Evolutionary conservation across 2,113 vertebrate genomes (phyloP).

Genomic region (Lota lota): DNA sequence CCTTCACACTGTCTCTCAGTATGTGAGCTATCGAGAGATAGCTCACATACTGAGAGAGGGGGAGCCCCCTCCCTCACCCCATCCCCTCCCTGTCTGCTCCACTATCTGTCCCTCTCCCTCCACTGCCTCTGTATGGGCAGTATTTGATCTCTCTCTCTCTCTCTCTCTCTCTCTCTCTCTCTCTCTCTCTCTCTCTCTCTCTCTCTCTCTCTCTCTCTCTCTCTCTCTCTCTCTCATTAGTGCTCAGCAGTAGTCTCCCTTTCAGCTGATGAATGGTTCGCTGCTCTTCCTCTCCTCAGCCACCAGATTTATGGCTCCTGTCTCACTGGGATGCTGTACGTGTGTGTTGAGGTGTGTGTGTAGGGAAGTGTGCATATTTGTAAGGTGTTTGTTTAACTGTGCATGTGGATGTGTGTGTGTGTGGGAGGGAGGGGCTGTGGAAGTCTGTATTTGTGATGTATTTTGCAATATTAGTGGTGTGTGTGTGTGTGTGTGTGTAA

Average conservation of each 20-base stretch:
- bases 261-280: slow-evolving; percentile 48
- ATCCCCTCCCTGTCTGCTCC: no score
- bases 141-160: neutral
- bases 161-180: neutral
- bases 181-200: neutral
- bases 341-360: slow-evolving; percentile 16
- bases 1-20: no score
- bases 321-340: slow-evolving; percentile 18
- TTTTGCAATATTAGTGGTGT: slow-evolving; percentile 1
- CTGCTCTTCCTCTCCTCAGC: slow-evolving; percentile 44
- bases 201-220: slow-evolving; percentile 31
- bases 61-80: no score
- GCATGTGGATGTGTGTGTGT: slow-evolving; percentile 17
- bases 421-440: neutral
- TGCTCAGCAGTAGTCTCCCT: slow-evolving; percentile 45
- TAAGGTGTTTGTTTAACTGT: neutral
- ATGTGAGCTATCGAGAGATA: no score
- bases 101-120: no score
- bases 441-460: neutral
- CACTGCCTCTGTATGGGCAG: neutral
- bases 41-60: no score
- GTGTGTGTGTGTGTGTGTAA: slow-evolving; percentile 6
- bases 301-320: slow-evolving; percentile 58
- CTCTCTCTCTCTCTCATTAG: slow-evolving; percentile 64
- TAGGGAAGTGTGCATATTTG: slow-evolving; percentile 10